A percentile compares a stretch with the other conserved stretches of the same genome.
Conservation (phyloP, 2,113 vertebrate genomes). For the Eudyptes chrysolophus region DNA sequence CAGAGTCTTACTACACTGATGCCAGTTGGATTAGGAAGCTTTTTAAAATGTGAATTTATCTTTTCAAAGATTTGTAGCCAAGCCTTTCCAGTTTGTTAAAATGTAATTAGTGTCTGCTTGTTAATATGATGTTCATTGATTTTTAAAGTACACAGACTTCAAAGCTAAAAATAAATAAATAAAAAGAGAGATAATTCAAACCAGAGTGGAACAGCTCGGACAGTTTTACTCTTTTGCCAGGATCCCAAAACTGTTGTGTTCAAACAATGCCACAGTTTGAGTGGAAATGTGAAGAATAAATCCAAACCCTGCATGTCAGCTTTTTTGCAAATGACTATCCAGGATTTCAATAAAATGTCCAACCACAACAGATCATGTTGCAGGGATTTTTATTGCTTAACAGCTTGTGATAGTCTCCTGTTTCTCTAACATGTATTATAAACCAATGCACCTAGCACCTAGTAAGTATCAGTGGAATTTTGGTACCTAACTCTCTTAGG, state of each 20-base stretch:
- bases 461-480: background rate
- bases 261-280: conserved; percentile 66
- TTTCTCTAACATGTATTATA: background rate
- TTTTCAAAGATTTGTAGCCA: conserved; percentile 29
- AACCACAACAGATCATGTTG: conserved; percentile 42
- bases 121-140: conserved; percentile 64
- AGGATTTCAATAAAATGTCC: conserved; percentile 61
- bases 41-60: conserved; percentile 31
- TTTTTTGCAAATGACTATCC: conserved; percentile 57
- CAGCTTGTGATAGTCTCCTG: conserved; percentile 41
- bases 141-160: conserved; percentile 66
- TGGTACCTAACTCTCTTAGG: background rate
- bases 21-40: conserved; percentile 21
- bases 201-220: conserved; percentile 55
- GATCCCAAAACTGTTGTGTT: conserved; percentile 52
- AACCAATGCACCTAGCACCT: background rate
- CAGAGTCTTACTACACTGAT: background rate
- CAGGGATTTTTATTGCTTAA: conserved; percentile 27
- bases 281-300: conserved; percentile 61
- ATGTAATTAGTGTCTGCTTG: conserved; percentile 44
- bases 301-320: conserved; percentile 54
- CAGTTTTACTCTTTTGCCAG: conserved; percentile 63
- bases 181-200: conserved; percentile 61
- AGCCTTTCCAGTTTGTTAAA: conserved; percentile 44
- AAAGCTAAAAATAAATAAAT: conserved; percentile 68